These are phyloP conservation scores for Strongylocentrotus purpuratus DNA, from an alignment of 35 echinoderm and acorn worm genomes.

Conservation along the genomic window DNA sequence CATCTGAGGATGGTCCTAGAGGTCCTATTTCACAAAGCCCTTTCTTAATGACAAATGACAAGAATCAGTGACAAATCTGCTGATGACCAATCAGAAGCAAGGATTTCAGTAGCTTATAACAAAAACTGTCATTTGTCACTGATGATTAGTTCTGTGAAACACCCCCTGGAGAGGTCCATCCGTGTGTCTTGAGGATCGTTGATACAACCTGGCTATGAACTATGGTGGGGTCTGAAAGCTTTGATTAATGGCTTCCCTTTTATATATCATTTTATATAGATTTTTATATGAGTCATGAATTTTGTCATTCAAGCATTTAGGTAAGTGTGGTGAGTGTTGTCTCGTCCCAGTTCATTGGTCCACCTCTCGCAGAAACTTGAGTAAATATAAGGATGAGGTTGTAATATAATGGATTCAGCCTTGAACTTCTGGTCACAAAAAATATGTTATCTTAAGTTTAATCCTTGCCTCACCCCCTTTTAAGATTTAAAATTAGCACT, in stretches of 20 bases:
- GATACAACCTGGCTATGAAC: not conserved
- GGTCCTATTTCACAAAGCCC: too few relatives aligned
- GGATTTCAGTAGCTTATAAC: too few relatives aligned
- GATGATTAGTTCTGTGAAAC: too few relatives aligned
- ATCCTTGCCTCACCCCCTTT: not conserved
- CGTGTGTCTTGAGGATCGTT: not conserved
- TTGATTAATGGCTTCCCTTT: not conserved
- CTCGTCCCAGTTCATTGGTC: not conserved
- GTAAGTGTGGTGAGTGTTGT: not conserved
- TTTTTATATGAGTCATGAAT: not conserved
- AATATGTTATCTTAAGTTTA: not conserved
- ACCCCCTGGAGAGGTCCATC: not conserved
- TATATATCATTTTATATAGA: not conserved
- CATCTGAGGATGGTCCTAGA: constrained; percentile 20
- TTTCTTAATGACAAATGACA: too few relatives aligned
- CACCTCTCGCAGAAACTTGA: not conserved
- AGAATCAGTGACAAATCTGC: too few relatives aligned
- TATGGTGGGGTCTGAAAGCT: not conserved
- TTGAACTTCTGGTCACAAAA: not conserved
- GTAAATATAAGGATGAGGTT: not conserved
- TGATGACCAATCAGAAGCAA: too few relatives aligned
- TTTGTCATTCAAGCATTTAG: not conserved
- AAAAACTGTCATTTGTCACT: too few relatives aligned
- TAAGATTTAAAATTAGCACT: too few relatives aligned
- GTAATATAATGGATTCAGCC: not conserved